These are phyloP conservation scores for Aleadryas rufinucha DNA, from an alignment of 2,113 vertebrate genomes.

Conservation along the genomic window DNA sequence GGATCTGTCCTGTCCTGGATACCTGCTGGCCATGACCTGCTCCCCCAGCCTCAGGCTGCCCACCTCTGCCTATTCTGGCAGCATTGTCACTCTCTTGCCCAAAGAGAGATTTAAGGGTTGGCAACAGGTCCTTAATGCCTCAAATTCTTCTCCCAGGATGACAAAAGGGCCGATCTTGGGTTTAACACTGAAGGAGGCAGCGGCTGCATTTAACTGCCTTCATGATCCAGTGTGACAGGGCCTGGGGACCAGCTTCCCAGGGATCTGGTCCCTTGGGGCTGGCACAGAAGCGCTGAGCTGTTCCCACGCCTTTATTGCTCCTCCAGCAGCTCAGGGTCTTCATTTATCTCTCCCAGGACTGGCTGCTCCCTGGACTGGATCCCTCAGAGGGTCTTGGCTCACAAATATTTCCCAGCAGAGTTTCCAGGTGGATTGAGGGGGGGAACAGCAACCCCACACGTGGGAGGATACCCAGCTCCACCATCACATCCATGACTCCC, in stretches of 20 bases:
- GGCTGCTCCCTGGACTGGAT: neutral
- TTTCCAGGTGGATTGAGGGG: neutral
- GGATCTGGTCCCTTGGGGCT: neutral
- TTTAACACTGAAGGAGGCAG: neutral
- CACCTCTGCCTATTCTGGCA: neutral
- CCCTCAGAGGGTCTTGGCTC: neutral
- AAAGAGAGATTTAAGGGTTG: neutral
- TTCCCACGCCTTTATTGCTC: neutral
- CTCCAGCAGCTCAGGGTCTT: neutral
- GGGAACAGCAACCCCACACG: neutral
- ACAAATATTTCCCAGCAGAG: neutral
- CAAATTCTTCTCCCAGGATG: neutral
- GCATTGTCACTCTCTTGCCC: neutral
- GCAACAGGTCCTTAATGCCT: neutral
- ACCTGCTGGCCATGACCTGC: neutral
- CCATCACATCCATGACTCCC: neutral
- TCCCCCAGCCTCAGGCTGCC: neutral
- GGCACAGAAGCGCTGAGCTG: neutral
- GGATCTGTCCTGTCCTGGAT: neutral
- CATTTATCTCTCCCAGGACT: neutral
- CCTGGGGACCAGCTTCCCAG: neutral
- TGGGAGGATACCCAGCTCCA: neutral
- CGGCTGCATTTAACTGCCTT: neutral
- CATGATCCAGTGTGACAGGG: fast-evolving
- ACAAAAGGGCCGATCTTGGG: neutral